Evolutionary conservation across 2,797 vertebrate genomes (phyloP).

Genomic region (Myotis daubentonii): DNA sequence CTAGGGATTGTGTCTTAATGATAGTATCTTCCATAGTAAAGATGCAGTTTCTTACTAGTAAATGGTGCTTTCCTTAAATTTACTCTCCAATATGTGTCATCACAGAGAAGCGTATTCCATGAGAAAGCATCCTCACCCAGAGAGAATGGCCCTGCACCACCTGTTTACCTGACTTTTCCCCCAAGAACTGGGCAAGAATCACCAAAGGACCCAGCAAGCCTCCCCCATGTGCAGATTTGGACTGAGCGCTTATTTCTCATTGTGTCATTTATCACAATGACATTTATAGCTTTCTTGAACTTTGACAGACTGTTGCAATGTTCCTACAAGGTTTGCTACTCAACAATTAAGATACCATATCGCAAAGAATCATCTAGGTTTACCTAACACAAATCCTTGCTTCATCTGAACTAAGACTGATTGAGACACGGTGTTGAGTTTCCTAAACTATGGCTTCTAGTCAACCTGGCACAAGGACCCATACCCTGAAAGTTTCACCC

Average conservation of each 20-base stretch:
- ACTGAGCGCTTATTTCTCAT: background rate
- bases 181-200: background rate
- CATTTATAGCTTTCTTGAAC: background rate
- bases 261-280: background rate
- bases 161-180: background rate
- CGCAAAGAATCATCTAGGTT: background rate
- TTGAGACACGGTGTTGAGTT: constrained; percentile 20
- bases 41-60: background rate
- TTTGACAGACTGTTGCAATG: background rate
- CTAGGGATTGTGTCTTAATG: background rate
- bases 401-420: background rate
- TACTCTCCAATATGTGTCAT: background rate
- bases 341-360: background rate
- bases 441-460: background rate
- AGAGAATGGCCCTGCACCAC: background rate
- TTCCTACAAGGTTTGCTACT: background rate
- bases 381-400: background rate
- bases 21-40: background rate
- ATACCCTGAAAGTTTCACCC: background rate
- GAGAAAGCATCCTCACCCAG: background rate
- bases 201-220: background rate
- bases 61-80: background rate
- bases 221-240: background rate
- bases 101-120: background rate
- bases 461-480: background rate